Base-by-base conservation (phyloP, 2,888 invertebrate species). In the Xiphydria camelus region DNA sequence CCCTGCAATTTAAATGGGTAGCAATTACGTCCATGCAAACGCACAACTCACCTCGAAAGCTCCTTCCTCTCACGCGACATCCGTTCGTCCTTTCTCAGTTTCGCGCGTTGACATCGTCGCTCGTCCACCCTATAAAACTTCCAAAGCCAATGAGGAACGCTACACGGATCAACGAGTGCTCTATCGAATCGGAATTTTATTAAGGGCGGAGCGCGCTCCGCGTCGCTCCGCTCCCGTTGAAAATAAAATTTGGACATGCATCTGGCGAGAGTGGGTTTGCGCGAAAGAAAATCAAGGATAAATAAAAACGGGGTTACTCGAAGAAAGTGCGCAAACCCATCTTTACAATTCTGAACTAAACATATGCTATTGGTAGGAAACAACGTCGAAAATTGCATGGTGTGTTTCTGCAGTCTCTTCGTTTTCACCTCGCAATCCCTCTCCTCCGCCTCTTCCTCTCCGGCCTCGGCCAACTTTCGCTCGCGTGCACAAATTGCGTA, bases 131-230 rank as follows among this genome's bases (percentile, higher is more conserved):
- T n/a, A n/a, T 35, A 45, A 40, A 45, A 40, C 26, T 31, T 15
- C 18, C n/a, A 23, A 20, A 39, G 45, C 40, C 45, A 45, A 45
- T 39, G 23, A 39, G 45, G 34, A 14, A 21, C 2, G 26, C 21
- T 35, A 34, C 22, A 12, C 17, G 39, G 34, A 23, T 38, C 38
- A 33, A n/a, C n/a, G n/a, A n/a, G n/a, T n/a, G n/a, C n/a, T 52
- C 15, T 51, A 57, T 49, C 61, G 59, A 64, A 55, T 52, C 57
- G 53, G 55, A 64, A 60, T 53, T 59, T 63, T 59, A 62, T 63
- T 63, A 47, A 55, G 55, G 49, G 55, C 51, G 49, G 47, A 56
- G 53, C 51, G 40, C 42, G 49, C 36, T 42, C n/a, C n/a, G n/a
- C n/a, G 45, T 48, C 47, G 43, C 51, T 53, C 41, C 34, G 47